Percentiles rank a stretch among this genome's conserved stretches.
Evolutionary conservation across 1,140 invertebrate genomes (phyloP).

Genomic region (Philotrypesis tridentata): DNA sequence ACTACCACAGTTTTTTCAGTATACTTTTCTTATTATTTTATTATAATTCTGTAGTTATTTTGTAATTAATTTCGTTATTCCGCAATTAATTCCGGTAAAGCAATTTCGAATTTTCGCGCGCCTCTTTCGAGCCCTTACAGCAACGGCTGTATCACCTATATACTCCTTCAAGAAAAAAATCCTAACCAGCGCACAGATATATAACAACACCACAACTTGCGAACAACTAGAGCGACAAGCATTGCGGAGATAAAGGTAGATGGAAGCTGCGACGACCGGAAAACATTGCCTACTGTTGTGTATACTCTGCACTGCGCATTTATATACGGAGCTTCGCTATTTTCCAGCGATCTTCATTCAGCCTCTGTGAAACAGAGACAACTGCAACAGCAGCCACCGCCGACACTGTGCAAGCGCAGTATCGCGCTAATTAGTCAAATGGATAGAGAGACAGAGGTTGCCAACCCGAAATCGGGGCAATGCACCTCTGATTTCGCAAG

Average conservation of each 20-base stretch:
- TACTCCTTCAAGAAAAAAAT: too few species aligned
- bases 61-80: too few species aligned
- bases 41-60: too few species aligned
- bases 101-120: too few species aligned
- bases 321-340: background rate
- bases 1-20: too few species aligned
- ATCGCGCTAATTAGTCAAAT: slow-evolving; percentile 14
- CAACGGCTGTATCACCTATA: too few species aligned
- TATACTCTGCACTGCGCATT: too few species aligned
- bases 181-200: too few species aligned
- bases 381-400: background rate
- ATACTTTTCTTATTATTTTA: too few species aligned
- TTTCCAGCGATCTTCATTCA: slow-evolving; percentile 18
- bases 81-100: too few species aligned
- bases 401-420: too few species aligned
- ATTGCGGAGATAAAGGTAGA: background rate
- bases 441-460: slow-evolving; percentile 7
- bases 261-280: background rate
- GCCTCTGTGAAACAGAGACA: background rate
- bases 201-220: background rate
- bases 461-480: slow-evolving; percentile 13
- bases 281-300: background rate
- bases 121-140: too few species aligned
- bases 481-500: slow-evolving; percentile 17
- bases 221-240: background rate